A percentile compares a stretch with the other conserved stretches of the same genome.
These are phyloP conservation scores for Hystrix cristata DNA, from an alignment of 2,113 vertebrate species.

Conservation along the genomic window DNA sequence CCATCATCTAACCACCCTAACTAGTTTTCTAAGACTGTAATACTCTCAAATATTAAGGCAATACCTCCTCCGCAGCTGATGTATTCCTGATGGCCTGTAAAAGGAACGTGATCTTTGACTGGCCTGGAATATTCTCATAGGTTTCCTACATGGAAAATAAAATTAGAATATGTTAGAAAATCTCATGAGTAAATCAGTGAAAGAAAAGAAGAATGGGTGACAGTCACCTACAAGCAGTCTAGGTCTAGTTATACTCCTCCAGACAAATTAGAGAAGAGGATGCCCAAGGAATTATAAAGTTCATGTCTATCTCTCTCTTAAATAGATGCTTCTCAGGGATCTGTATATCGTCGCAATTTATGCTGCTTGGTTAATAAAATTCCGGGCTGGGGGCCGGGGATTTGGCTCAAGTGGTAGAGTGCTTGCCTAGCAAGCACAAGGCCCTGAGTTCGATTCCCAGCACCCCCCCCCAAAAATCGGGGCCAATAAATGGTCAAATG, in stretches of 20 bases:
- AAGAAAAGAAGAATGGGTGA: background rate
- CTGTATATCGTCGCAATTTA: background rate
- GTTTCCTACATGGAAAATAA: conserved; percentile 92
- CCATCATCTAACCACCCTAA: background rate
- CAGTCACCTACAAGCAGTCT: background rate
- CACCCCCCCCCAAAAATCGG: too few species aligned
- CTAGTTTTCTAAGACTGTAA: conserved; percentile 33
- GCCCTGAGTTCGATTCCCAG: too few species aligned
- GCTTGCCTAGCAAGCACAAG: too few species aligned
- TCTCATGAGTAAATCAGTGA: background rate
- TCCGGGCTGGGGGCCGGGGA: background rate
- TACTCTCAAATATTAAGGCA: conserved; percentile 42
- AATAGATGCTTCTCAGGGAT: background rate
- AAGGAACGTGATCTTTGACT: conserved; percentile 97
- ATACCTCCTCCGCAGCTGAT: conserved; percentile 96
- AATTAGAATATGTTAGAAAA: conserved; percentile 9
- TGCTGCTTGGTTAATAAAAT: background rate
- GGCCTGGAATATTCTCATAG: conserved; percentile 96
- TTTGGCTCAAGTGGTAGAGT: too few species aligned
- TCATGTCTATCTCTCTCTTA: background rate
- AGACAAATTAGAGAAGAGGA: background rate
- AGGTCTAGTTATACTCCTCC: background rate
- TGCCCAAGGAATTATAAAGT: background rate
- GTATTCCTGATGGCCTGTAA: conserved; percentile 97
- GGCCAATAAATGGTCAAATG: background rate